A percentile compares a stretch with the other conserved stretches of the same genome.
phyloP scores from a whole-genome alignment of 2,888 invertebrate genomes.

The Nasonia oneida region DNA sequence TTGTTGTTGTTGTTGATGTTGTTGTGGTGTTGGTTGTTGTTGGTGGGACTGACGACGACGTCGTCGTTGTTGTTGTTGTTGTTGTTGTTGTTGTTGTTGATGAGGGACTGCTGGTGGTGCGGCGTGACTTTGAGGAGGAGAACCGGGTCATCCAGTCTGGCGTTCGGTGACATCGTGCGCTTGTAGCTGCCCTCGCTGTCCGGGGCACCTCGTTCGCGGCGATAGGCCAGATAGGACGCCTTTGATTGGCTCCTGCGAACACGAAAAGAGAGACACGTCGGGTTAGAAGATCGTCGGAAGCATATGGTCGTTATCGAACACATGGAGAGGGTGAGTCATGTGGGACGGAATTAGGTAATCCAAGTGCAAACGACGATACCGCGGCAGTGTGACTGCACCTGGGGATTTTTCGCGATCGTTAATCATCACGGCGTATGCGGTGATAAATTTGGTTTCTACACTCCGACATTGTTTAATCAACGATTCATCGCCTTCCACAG shows the following conservation, averaged over 20 bases:
- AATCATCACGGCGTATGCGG: neutral
- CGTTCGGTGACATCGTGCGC: constrained; percentile 85
- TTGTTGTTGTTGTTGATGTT: constrained; percentile 24
- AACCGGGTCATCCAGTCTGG: constrained; percentile 76
- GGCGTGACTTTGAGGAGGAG: constrained; percentile 75
- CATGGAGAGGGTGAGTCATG: neutral
- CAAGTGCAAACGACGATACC: neutral
- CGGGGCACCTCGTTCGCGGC: constrained; percentile 85
- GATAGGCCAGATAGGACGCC: constrained; percentile 87
- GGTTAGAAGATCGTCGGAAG: neutral
- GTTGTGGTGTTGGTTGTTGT: constrained; percentile 33
- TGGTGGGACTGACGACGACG: constrained; percentile 44
- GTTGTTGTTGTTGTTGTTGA: constrained; percentile 64
- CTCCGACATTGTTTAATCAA: neutral
- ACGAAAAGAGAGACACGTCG: neutral
- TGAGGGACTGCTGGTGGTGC: constrained; percentile 66
- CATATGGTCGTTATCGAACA: neutral
- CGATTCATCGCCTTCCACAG: neutral
- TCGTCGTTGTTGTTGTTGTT: constrained; percentile 62
- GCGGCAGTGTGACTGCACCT: neutral
- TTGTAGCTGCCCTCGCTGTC: constrained; percentile 89
- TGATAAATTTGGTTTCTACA: neutral
- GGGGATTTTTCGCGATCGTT: neutral
- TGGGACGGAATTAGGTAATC: neutral
- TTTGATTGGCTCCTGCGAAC: constrained; percentile 87